Evolutionary conservation across 2,797 vertebrate genomes (phyloP).

Genomic region (Phrynocephalus vlangalii): DNA sequence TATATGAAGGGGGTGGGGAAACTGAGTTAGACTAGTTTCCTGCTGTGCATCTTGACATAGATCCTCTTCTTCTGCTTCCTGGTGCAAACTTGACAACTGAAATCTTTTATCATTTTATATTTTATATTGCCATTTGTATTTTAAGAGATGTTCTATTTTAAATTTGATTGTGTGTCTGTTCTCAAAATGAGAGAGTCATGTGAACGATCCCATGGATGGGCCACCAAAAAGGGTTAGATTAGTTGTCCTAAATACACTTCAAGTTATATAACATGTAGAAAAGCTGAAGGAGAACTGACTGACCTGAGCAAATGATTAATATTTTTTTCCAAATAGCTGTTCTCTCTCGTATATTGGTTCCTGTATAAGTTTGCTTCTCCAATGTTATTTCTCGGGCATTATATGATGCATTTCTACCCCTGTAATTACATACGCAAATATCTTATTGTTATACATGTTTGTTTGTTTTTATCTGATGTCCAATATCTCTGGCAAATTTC

Average conservation of each 20-base stretch:
- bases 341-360: neutral
- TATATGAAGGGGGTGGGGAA: too few species aligned
- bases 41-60: too few species aligned
- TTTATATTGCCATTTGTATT: too few species aligned
- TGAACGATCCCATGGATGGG: too few species aligned
- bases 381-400: constrained; percentile 14
- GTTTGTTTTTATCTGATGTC: constrained; percentile 14
- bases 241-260: neutral
- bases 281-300: neutral
- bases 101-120: too few species aligned
- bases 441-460: constrained; percentile 4
- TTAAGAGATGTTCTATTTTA: too few species aligned
- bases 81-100: too few species aligned
- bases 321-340: neutral
- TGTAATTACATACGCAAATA: constrained; percentile 2
- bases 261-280: neutral
- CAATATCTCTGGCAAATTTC: neutral
- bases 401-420: neutral
- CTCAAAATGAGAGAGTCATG: too few species aligned
- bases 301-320: neutral
- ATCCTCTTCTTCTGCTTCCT: too few species aligned
- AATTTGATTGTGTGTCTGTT: too few species aligned
- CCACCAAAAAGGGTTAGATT: neutral
- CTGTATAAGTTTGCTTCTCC: neutral
- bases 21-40: too few species aligned